Evolutionary conservation across 2,797 vertebrate species (phyloP).

Genomic region (Poecilia velifera): DNA sequence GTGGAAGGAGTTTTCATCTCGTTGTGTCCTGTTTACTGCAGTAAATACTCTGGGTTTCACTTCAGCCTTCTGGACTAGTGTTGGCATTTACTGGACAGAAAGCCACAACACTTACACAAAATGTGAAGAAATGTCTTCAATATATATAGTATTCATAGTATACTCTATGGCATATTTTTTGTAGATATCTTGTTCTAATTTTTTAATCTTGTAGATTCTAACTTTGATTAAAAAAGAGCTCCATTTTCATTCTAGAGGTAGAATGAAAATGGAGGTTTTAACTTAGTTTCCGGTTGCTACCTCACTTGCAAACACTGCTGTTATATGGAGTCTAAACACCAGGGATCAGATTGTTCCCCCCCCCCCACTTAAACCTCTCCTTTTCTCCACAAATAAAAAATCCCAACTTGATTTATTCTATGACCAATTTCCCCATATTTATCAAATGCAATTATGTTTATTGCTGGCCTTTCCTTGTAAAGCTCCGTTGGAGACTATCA

Average conservation of each 20-base stretch:
- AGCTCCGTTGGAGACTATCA: conserved; percentile 17
- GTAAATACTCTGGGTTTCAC: conserved; percentile 15
- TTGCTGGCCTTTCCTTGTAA: conserved; percentile 9
- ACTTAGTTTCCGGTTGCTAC: background rate
- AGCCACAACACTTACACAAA: background rate
- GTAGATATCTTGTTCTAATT: no score
- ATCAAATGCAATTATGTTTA: conserved; percentile 1
- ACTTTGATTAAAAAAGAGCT: no score
- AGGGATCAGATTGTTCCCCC: conserved; percentile 7
- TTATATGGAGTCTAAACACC: background rate
- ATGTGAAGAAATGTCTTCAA: background rate
- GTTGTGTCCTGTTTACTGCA: background rate
- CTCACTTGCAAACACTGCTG: background rate
- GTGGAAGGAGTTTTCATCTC: conserved; percentile 29
- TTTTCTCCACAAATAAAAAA: background rate
- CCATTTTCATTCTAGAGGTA: no score
- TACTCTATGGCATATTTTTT: no score
- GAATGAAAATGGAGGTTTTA: background rate
- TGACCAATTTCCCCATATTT: background rate
- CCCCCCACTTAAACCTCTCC: background rate
- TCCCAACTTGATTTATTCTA: background rate
- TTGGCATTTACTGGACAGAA: background rate
- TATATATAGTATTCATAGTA: background rate
- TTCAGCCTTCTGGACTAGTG: background rate
- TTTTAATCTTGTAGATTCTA: no score